These are phyloP conservation scores for Thunnus maccoyii DNA, from an alignment of 2,113 vertebrate species.

Conservation along the genomic window DNA sequence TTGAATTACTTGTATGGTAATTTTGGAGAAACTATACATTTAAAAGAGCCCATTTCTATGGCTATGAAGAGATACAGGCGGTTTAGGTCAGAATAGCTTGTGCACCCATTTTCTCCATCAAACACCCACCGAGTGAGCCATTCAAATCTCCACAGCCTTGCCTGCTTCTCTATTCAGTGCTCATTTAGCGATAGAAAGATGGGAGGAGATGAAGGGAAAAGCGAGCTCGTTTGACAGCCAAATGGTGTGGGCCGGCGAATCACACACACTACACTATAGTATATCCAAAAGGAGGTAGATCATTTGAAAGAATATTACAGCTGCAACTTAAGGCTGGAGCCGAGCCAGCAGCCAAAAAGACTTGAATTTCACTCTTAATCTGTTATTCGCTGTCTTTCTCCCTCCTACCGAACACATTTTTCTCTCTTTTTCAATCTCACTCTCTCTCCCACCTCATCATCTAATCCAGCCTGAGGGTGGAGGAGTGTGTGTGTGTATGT, in stretches of 20 bases:
- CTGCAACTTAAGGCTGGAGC: slow-evolving; percentile 67
- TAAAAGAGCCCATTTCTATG: slow-evolving; percentile 79
- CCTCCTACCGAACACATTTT: slow-evolving; percentile 64
- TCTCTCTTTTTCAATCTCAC: slow-evolving; percentile 68
- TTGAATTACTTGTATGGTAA: slow-evolving; percentile 80
- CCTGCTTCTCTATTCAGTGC: slow-evolving; percentile 60
- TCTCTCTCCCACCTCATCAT: slow-evolving; percentile 78
- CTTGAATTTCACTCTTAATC: slow-evolving; percentile 73
- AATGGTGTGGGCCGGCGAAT: slow-evolving; percentile 48
- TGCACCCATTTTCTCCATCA: slow-evolving; percentile 72
- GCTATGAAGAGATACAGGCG: slow-evolving; percentile 65
- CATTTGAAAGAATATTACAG: slow-evolving; percentile 64
- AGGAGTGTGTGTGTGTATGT: slow-evolving; percentile 40
- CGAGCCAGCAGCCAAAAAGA: slow-evolving; percentile 65
- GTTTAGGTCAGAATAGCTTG: slow-evolving; percentile 63
- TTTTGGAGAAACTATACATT: slow-evolving; percentile 81
- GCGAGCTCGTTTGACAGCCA: slow-evolving; percentile 41
- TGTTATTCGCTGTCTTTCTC: slow-evolving; percentile 62
- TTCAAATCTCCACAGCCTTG: slow-evolving; percentile 60
- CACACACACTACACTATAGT: slow-evolving; percentile 15
- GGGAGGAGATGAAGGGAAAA: slow-evolving; percentile 58
- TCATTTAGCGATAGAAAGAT: slow-evolving; percentile 72
- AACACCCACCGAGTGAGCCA: slow-evolving; percentile 60
- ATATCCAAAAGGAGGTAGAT: slow-evolving; percentile 46
- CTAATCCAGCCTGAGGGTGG: slow-evolving; percentile 79